phyloP scores from a whole-genome alignment of 2,797 vertebrate species.

The Zalophus californianus region DNA sequence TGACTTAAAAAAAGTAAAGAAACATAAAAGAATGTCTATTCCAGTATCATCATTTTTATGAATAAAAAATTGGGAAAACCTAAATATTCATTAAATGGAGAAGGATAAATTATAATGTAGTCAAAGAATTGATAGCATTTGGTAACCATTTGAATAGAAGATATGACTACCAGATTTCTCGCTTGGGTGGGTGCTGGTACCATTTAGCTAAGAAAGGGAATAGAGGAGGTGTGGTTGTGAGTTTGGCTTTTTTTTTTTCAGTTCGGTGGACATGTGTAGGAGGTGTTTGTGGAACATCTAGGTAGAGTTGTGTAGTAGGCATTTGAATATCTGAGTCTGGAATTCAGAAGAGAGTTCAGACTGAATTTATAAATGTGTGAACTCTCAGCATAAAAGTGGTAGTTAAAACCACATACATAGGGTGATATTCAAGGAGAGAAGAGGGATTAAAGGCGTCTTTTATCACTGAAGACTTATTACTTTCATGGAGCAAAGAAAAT shows the following conservation, averaged over 20 bases:
- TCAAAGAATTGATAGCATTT: background rate
- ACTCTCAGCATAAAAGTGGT: background rate
- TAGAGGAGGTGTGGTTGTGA: slow-evolving; percentile 39
- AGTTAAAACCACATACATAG: background rate
- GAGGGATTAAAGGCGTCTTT: background rate
- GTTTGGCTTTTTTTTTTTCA: slow-evolving; percentile 33
- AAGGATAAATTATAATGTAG: slow-evolving; percentile 4
- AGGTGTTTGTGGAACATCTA: slow-evolving; percentile 55
- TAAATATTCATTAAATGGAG: slow-evolving; percentile 27
- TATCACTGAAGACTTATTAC: background rate
- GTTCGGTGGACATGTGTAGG: slow-evolving; percentile 9
- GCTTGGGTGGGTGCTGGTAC: background rate
- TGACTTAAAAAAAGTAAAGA: background rate
- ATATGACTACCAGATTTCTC: slow-evolving; percentile 10
- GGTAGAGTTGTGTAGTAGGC: slow-evolving; percentile 37
- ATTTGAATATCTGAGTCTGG: slow-evolving; percentile 55
- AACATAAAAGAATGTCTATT: background rate
- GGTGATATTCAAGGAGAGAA: background rate
- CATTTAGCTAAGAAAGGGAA: slow-evolving; percentile 41
- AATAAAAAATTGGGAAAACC: background rate
- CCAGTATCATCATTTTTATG: background rate
- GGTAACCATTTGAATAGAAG: slow-evolving; percentile 53
- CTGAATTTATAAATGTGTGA: slow-evolving; percentile 50
- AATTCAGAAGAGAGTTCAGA: slow-evolving; percentile 40
- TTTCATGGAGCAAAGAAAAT: slow-evolving; percentile 23